phyloP scores from a whole-genome alignment of 2,797 vertebrate genomes.

The Pseudochirops cupreus region DNA sequence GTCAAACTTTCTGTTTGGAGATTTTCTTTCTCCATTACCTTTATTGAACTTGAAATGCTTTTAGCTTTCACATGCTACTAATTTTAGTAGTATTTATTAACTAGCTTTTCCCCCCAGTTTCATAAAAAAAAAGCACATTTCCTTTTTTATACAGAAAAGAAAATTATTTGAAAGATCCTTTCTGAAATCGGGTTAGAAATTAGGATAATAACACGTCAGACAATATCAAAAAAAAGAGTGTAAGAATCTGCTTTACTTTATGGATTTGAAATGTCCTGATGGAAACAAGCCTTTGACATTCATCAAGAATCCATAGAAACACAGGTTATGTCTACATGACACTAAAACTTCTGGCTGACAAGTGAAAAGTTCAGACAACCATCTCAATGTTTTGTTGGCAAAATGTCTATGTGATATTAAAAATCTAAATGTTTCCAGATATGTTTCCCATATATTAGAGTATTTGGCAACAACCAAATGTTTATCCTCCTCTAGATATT shows the following conservation, averaged over 20 bases:
- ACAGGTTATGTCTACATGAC: neutral
- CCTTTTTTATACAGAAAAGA: conserved; percentile 14
- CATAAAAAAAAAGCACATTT: neutral
- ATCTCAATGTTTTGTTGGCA: neutral
- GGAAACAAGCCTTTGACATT: neutral
- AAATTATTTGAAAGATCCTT: conserved; percentile 23
- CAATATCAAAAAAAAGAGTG: conserved; percentile 5
- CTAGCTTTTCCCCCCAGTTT: neutral
- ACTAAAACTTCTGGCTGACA: neutral
- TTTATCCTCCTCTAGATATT: neutral
- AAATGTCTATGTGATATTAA: conserved; percentile 2
- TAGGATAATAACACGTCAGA: conserved; percentile 40
- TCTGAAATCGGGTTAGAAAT: conserved; percentile 54
- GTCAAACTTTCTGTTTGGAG: conserved; percentile 25
- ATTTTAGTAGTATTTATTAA: conserved; percentile 49
- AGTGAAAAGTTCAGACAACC: neutral
- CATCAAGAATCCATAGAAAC: neutral
- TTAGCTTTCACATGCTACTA: conserved; percentile 34
- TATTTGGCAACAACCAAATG: neutral
- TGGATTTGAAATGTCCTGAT: conserved; percentile 18
- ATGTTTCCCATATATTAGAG: neutral
- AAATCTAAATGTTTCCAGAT: neutral
- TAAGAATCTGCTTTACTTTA: conserved; percentile 36
- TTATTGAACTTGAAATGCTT: conserved; percentile 47
- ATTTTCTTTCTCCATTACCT: conserved; percentile 56